Conservation (phyloP, 2,113 vertebrate species). For the Mus spicilegus region DNA sequence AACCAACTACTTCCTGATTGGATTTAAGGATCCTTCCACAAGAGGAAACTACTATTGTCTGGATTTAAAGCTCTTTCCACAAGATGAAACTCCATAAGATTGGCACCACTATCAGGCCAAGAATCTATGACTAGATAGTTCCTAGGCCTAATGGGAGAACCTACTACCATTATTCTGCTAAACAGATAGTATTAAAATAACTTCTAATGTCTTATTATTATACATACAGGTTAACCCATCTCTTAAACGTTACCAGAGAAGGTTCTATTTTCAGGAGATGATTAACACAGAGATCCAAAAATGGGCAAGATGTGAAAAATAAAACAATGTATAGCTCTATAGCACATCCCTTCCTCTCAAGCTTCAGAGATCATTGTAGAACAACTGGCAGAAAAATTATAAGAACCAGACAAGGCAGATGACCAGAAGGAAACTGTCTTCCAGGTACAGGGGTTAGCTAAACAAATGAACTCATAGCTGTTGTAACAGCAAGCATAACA, state of each 20-base stretch:
- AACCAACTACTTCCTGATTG: background rate
- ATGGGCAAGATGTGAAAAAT: background rate
- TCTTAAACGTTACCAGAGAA: background rate
- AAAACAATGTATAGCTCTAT: background rate
- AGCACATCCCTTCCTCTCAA: background rate
- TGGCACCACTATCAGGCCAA: background rate
- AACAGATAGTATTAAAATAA: background rate
- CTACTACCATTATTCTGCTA: background rate
- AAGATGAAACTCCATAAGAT: background rate
- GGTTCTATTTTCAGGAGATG: background rate
- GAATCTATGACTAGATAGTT: background rate
- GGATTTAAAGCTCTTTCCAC: background rate
- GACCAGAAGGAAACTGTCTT: background rate
- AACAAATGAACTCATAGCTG: background rate
- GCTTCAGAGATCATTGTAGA: background rate
- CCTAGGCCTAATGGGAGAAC: background rate
- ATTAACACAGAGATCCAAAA: background rate
- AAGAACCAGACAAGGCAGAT: background rate
- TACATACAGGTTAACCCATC: background rate
- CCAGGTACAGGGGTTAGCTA: background rate
- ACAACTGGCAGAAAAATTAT: background rate
- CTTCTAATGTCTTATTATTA: background rate
- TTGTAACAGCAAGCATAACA: background rate
- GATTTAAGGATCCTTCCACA: background rate
- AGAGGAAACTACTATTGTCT: too few species aligned